These are phyloP conservation scores for Syritta pipiens DNA, from an alignment of 2,888 invertebrate species.

Conservation along the genomic window DNA sequence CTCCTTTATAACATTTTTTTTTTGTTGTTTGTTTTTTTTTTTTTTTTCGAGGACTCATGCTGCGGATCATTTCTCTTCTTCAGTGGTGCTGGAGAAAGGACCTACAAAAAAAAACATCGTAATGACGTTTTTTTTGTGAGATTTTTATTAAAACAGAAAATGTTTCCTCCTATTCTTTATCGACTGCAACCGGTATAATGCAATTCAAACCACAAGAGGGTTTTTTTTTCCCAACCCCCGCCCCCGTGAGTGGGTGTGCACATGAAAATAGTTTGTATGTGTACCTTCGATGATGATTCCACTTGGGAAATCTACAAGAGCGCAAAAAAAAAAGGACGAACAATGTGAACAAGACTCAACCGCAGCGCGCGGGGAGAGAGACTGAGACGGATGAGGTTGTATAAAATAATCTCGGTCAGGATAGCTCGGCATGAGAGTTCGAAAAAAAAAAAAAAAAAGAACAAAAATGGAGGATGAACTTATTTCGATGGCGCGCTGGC, in stretches of 20 bases:
- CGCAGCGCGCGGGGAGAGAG: too few species aligned
- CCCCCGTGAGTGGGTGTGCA: neutral
- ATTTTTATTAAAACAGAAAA: constrained; percentile 59
- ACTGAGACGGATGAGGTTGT: neutral
- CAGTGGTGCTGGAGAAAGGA: too few species aligned
- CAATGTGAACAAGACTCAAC: too few species aligned
- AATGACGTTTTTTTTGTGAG: too few species aligned
- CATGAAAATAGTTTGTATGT: neutral
- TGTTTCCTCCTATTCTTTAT: constrained; percentile 11
- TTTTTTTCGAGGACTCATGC: constrained; percentile 31
- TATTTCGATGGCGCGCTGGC: constrained; percentile 42
- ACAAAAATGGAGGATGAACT: constrained; percentile 23
- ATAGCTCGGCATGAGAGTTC: constrained; percentile 33
- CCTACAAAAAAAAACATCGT: constrained; percentile 7
- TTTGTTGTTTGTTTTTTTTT: constrained; percentile 1
- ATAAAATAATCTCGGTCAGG: constrained; percentile 42
- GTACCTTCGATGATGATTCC: neutral
- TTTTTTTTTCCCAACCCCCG: neutral
- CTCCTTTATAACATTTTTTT: constrained; percentile 41
- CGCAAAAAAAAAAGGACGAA: too few species aligned
- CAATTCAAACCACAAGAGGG: constrained; percentile 45
- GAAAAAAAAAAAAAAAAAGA: neutral
- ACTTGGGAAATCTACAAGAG: constrained; percentile 40
- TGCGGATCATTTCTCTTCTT: constrained; percentile 41
- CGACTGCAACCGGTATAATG: constrained; percentile 45